These are phyloP conservation scores for Oeneis ivallda DNA, from an alignment of 2,888 invertebrate genomes.

Conservation along the genomic window DNA sequence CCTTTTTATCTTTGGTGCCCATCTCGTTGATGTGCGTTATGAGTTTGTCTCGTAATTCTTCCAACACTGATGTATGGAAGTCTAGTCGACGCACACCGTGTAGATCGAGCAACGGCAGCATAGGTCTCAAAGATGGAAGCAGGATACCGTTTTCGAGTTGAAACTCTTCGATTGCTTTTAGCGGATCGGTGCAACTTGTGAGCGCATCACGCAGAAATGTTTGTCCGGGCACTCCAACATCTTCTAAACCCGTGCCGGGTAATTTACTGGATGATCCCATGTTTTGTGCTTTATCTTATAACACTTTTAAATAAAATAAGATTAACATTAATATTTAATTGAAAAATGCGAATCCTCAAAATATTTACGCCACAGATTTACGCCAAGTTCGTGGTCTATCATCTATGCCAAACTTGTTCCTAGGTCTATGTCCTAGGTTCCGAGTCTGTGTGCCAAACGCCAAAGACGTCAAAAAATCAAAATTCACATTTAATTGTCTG, in stretches of 20 bases:
- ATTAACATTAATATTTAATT: neutral
- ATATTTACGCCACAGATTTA: too few species aligned
- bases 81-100: conserved; percentile 96
- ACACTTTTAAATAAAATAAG: neutral
- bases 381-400: too few species aligned
- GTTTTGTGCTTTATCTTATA: conserved; percentile 8
- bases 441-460: too few species aligned
- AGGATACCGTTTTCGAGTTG: conserved; percentile 96
- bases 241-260: conserved; percentile 86
- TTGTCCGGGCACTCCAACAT: conserved; percentile 93
- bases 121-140: conserved; percentile 95
- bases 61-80: conserved; percentile 96
- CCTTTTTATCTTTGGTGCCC: conserved; percentile 86
- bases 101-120: conserved; percentile 96
- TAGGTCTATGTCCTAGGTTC: too few species aligned
- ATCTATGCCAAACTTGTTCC: too few species aligned
- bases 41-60: conserved; percentile 86
- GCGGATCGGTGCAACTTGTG: conserved; percentile 97
- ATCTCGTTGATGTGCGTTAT: conserved; percentile 92
- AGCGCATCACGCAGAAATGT: conserved; percentile 93
- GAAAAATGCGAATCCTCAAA: conserved; percentile 3
- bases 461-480: too few species aligned
- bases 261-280: conserved; percentile 77
- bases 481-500: too few species aligned
- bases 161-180: conserved; percentile 99